Percentiles rank a stretch among this genome's conserved stretches.
Evolutionary conservation across 2,113 vertebrate genomes (phyloP).

Genomic region (Xenopus laevis): DNA sequence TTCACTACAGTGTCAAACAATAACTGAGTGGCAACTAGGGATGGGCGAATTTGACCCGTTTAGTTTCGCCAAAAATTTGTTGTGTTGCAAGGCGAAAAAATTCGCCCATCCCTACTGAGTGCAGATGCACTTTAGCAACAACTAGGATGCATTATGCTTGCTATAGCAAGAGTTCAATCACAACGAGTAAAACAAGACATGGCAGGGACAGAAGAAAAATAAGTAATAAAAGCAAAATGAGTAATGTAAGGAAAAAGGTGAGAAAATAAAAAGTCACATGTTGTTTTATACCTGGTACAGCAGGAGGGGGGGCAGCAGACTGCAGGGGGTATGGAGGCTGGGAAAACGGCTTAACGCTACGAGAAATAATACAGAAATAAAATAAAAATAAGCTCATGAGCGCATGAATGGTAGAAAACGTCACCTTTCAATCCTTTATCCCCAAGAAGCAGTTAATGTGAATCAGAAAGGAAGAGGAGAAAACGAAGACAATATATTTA

Average conservation of each 20-base stretch:
- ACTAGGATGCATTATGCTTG: no score
- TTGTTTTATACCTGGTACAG: slow-evolving; percentile 56
- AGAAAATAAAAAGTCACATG: not conserved
- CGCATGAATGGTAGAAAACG: not conserved
- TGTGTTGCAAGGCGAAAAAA: no score
- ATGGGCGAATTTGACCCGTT: no score
- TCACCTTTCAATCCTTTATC: slow-evolving; percentile 22
- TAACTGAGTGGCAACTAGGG: no score
- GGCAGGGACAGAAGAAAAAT: not conserved
- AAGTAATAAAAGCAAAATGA: not conserved
- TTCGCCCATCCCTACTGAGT: no score
- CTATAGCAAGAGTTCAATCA: no score
- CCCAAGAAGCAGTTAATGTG: slow-evolving; percentile 9
- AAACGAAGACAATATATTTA: not conserved
- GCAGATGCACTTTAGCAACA: no score
- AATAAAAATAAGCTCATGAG: slow-evolving; percentile 29
- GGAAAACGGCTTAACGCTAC: slow-evolving; percentile 61
- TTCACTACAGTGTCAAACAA: no score
- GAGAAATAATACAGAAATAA: slow-evolving; percentile 33
- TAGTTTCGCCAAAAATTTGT: no score
- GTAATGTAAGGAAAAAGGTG: not conserved
- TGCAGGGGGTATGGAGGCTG: slow-evolving; percentile 56
- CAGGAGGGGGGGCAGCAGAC: slow-evolving; percentile 51
- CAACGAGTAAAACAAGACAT: not conserved
- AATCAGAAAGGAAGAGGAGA: slow-evolving; percentile 11